Evolutionary conservation across 2,113 vertebrate species (phyloP).

Genomic region (Barbus barbus): DNA sequence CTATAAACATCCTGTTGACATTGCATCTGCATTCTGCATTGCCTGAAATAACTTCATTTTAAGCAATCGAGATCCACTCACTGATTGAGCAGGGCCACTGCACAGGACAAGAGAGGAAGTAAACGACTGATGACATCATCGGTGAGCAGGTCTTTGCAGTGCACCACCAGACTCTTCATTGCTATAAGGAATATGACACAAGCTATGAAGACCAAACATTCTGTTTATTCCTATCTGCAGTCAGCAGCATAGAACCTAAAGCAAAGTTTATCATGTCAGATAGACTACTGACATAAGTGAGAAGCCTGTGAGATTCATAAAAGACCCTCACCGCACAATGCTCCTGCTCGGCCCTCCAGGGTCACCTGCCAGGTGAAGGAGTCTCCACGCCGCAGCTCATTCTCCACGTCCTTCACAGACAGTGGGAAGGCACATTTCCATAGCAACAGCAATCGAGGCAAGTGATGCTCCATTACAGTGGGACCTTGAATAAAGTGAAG

Average conservation of each 20-base stretch:
- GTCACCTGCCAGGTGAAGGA: conserved; percentile 95
- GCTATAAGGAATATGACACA: conserved; percentile 68
- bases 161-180: conserved; percentile 84
- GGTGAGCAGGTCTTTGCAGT: conserved; percentile 85
- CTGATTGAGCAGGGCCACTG: conserved; percentile 85
- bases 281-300: neutral
- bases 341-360: conserved; percentile 90
- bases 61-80: conserved; percentile 69
- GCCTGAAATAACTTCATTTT: neutral
- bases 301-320: neutral
- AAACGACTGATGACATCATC: conserved; percentile 84
- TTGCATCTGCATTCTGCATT: neutral
- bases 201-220: conserved; percentile 44
- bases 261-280: neutral
- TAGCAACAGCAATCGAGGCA: conserved; percentile 83
- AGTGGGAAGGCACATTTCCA: conserved; percentile 90
- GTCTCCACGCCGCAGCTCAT: conserved; percentile 87
- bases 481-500: conserved; percentile 86
- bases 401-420: conserved; percentile 85
- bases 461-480: conserved; percentile 82
- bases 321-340: conserved; percentile 82
- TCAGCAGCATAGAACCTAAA: neutral
- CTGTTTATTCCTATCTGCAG: neutral
- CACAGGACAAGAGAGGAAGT: conserved; percentile 82
- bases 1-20: neutral